Base-by-base conservation (phyloP, 2,888 invertebrate species). In the Caradrina kadenii region DNA sequence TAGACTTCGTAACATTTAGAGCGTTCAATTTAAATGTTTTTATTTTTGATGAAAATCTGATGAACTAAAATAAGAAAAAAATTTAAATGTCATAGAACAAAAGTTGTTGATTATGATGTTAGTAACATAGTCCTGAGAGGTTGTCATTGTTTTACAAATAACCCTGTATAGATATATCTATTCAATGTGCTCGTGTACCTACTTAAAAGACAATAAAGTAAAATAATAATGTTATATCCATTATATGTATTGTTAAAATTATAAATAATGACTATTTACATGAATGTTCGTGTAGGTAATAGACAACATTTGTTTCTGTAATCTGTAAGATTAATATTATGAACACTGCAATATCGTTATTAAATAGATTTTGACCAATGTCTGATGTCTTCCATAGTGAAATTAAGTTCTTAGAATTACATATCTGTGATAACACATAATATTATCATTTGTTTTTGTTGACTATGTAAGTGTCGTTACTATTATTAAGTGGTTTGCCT, bases 351-450 rank as follows among this genome's bases (percentile, higher is more conserved):
- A 63, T 63, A 54, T 62, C 49, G 17, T 21, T 74, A 69, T 31
- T 58, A n/a, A 31, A 15, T 70, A 68, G n/a, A 64, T 75, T 62
- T 58, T 70, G 76, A 84, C 81, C 81, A 86, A 81, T 54, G 21
- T 70, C 59, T 52, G 62, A 82, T 65, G 83, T 84, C 87, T 87
- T 86, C 87, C 87, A 72, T 76, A 53, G 42, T 53, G 45, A 66
- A 35, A 59, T 73, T 72, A 69, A 81, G 68, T 72, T 63, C 59
- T 70, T 67, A 62, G 60, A 45, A 59, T 72, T 54, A 67, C 19
- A 31, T 73, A 63, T 73, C 78, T 78, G 82, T 84, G 76, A 76
- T 73, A 62, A 58, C 52, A 54, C 59, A 72, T 75, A 68, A 59
- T 59, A 53, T 58, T 72, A 68, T 60, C 31, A 48, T 69, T 54